Base-by-base conservation (phyloP, 1,140 invertebrate genomes). In the Tenebrio molitor region DNA sequence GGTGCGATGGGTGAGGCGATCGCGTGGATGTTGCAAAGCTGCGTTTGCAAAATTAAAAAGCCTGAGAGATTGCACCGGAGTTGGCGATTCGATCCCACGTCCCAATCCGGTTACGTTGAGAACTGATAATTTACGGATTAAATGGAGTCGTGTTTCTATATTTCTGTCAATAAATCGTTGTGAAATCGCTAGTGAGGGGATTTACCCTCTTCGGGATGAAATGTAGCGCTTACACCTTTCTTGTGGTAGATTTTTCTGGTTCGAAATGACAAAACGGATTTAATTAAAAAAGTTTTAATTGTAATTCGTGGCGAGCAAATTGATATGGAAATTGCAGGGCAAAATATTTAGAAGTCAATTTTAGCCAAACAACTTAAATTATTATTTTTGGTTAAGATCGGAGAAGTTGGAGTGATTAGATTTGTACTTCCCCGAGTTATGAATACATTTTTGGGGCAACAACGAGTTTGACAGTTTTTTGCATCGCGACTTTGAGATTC, bases 231-330 rank as follows among this genome's bases (percentile, higher is more conserved):
- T n/a, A n/a, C n/a, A n/a, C n/a, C n/a, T 8, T 29, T 29, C 25
- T 3, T 29, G 25, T 29, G 25, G n/a, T n/a, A n/a, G n/a, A n/a
- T 29, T 29, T 29, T 8, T 29, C 25, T 29, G 3, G 25, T 29
- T 8, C 21, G 44, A 50, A 29, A 58, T 34, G 50, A 58, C 50
- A 58, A 58, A 58, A 58, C 50, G 29, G 50, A 58, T 58, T 58
- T 58, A 58, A 58, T 58, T 58, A 58, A 58, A 58, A 58, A 58
- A 58, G 21, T 58, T 58, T 58, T 58, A 29, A 58, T 58, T 58
- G 50, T 58, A 29, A 58, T 58, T 58, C 50, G 21, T 58, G 50
- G 50, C 15, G 50, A 58, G 50, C 2, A 58, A 58, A 58, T 58
- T 58, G 50, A 58, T 58, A 58, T 58, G 50, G 50, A 58, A 58